phyloP scores from a whole-genome alignment of 2,113 vertebrate genomes.

The Pimephales promelas region DNA sequence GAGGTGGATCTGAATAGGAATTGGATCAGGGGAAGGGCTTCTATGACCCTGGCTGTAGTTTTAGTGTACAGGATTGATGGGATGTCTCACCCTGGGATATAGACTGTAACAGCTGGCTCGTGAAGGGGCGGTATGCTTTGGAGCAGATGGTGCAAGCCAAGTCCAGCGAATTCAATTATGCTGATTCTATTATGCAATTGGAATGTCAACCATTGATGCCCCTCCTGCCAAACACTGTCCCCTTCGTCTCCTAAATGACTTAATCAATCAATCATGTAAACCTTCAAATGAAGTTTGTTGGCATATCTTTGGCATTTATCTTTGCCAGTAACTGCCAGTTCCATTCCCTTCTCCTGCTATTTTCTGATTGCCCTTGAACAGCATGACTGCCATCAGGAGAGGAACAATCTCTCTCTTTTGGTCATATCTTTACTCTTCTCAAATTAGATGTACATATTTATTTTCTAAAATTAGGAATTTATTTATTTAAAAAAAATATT shows the following conservation, averaged over 20 bases:
- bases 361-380: constrained; percentile 2
- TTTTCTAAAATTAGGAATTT: too few relatives aligned
- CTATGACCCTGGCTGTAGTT: background rate
- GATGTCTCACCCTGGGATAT: constrained; percentile 22
- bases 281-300: constrained; percentile 23
- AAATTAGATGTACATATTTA: background rate
- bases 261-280: constrained; percentile 54
- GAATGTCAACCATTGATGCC: constrained; percentile 25
- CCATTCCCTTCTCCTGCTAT: background rate
- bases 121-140: background rate
- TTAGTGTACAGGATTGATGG: constrained; percentile 27
- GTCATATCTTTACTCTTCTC: background rate
- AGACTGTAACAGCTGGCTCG: constrained; percentile 2
- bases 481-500: too few relatives aligned
- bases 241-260: constrained; percentile 17
- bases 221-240: background rate
- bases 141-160: constrained; percentile 39
- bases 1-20: background rate
- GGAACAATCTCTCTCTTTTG: background rate
- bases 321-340: background rate
- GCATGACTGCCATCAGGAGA: background rate
- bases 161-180: constrained; percentile 50
- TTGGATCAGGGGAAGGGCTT: too few relatives aligned
- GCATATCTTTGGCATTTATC: constrained; percentile 27
- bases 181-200: constrained; percentile 52